Conservation (phyloP, 2,888 invertebrate genomes). For the Metalampra italica region DNA sequence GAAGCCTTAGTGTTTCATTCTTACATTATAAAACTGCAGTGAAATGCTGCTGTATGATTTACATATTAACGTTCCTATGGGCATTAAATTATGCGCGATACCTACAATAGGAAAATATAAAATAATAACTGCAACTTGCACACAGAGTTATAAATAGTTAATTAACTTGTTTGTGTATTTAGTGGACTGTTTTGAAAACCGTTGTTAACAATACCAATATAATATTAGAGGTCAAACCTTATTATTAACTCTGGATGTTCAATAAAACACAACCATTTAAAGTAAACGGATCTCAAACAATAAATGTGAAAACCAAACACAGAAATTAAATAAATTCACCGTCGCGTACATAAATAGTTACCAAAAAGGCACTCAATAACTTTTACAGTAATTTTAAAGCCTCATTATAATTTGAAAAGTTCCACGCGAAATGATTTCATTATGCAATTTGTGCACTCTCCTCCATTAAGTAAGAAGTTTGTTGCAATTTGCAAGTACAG, state of each 20-base stretch:
- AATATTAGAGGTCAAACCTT: too few relatives aligned
- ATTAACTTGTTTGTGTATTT: neutral
- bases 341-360: neutral
- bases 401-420: neutral
- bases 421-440: slow-evolving; percentile 11
- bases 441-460: slow-evolving; percentile 30
- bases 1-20: slow-evolving; percentile 4
- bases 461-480: slow-evolving; percentile 36
- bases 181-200: too few relatives aligned
- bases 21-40: slow-evolving; percentile 11
- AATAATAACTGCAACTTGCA: slow-evolving; percentile 9
- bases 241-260: too few relatives aligned
- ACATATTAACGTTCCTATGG: slow-evolving; percentile 9
- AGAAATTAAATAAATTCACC: too few relatives aligned
- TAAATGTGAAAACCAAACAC: too few relatives aligned
- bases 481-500: slow-evolving; percentile 33
- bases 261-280: too few relatives aligned
- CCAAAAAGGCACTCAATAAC: neutral
- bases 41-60: slow-evolving; percentile 7
- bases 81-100: slow-evolving; percentile 11
- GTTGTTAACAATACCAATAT: too few relatives aligned
- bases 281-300: too few relatives aligned
- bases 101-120: slow-evolving; percentile 11
- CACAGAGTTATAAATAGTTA: slow-evolving; percentile 3
- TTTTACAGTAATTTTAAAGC: too few relatives aligned